These are phyloP conservation scores for Drosophila paramelanica DNA, from an alignment of 2,888 invertebrate genomes.

Conservation along the genomic window DNA sequence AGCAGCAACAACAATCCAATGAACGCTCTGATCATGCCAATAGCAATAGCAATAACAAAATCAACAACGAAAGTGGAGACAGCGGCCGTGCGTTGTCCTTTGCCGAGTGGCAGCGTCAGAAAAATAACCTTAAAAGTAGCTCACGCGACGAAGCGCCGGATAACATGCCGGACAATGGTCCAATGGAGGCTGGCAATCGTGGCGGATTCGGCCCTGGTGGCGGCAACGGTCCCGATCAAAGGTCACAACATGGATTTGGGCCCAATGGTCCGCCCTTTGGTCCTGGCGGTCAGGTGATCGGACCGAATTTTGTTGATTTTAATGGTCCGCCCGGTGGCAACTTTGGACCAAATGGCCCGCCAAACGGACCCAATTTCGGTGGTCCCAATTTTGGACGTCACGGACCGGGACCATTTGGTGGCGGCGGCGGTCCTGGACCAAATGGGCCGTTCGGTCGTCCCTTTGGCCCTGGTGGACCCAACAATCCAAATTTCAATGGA, in stretches of 20 bases:
- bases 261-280: constrained; percentile 26
- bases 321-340: constrained; percentile 21
- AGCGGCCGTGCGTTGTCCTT: constrained; percentile 58
- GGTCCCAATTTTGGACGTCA: constrained; percentile 33
- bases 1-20: constrained; percentile 26
- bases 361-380: constrained; percentile 27
- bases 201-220: constrained; percentile 13
- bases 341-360: constrained; percentile 13
- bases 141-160: background rate
- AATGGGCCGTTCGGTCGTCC: constrained; percentile 44
- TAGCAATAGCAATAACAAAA: constrained; percentile 17
- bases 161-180: background rate
- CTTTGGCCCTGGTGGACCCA: constrained; percentile 42
- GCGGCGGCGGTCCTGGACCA: constrained; percentile 22
- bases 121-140: constrained; percentile 37
- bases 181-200: constrained; percentile 2
- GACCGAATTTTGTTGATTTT: constrained; percentile 44
- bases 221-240: constrained; percentile 20
- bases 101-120: constrained; percentile 76
- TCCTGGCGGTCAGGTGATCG: constrained; percentile 31
- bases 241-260: constrained; percentile 16
- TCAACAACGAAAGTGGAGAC: constrained; percentile 27
- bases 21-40: constrained; percentile 28
- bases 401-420: constrained; percentile 21
- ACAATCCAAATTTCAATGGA: constrained; percentile 36